Percentiles rank a stretch among this genome's conserved stretches.
phyloP scores from a whole-genome alignment of 1,140 invertebrate genomes.

The Meteorus sp. region DNA sequence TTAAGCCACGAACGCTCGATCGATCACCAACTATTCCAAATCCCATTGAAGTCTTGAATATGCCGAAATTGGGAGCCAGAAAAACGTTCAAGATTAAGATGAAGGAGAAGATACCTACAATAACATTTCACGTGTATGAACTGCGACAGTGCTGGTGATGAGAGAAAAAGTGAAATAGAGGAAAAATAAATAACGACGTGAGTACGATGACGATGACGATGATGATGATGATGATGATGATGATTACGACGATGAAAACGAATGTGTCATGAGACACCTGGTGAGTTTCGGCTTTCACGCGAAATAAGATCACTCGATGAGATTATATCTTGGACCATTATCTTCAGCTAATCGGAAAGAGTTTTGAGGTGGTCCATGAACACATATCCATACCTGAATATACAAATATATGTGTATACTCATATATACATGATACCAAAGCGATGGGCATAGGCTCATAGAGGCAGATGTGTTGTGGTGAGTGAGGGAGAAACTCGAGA shows the following conservation, averaged over 20 bases:
- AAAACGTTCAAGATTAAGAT: neutral
- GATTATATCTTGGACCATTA: slow-evolving; percentile 43
- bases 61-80: neutral
- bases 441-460: slow-evolving; percentile 1
- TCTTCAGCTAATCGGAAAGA: slow-evolving; percentile 42
- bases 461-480: neutral
- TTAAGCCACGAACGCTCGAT: slow-evolving; percentile 33
- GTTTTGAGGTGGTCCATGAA: slow-evolving; percentile 32
- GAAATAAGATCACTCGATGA: slow-evolving; percentile 47
- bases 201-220: neutral
- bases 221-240: neutral
- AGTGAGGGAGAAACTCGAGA: neutral
- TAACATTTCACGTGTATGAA: too few relatives aligned
- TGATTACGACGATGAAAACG: slow-evolving; percentile 2
- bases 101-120: neutral
- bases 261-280: slow-evolving; percentile 37
- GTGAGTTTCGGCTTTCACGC: slow-evolving; percentile 43
- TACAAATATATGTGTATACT: neutral
- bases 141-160: neutral
- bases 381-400: neutral
- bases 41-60: slow-evolving; percentile 17
- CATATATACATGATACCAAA: slow-evolving; percentile 23
- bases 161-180: neutral
- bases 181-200: slow-evolving; percentile 6
- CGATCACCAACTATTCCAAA: slow-evolving; percentile 15